Evolutionary conservation across 2,888 invertebrate genomes (phyloP), one percentile per base, ranked within the genome.

Genomic region (Neoaliturus tenellus): DNA sequence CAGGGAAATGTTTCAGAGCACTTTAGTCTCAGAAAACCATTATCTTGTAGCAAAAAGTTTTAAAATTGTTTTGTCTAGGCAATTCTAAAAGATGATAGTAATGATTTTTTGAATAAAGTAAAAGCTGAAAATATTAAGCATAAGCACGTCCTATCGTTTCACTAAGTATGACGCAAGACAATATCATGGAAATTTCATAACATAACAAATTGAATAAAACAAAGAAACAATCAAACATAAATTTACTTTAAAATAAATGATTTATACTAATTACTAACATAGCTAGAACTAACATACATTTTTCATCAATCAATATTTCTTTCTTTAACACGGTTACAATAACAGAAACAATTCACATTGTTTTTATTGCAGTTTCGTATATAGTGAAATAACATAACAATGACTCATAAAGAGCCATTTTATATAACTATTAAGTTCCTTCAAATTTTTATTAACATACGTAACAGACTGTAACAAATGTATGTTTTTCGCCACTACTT

Each of bases 121-220:
- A 84, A 84, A 86, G 85, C 85, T 85, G 85, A 87, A 84, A 85
- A 82, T 82, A 84, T 86, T 82, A 85, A 85, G 85, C 86, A 85
- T 83, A 84, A 84, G 84, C 86, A 85, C 81, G 86, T 85, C 84
- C 86, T 85, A 86, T 84, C 85, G 85, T 86, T 86, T 86, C 84
- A 85, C 84, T 84, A 82, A 85, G 86, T 86, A 87, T 87, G 87
- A 87, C 87, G 87, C 87, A 86, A 87, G 86, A 85, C 82, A 51
- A 80, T 82, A 80, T 71, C 31, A 39, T n/a, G n/a, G 25, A 71
- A 39, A 78, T 41, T 62, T 41, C 14, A 78, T 31, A 73, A 82
- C 39, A 28, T 73, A 82, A 82, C 73, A 71, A 55, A 67, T 55
- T 31, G 51, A 48, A 78, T 78, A 78, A 78, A 78, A 78, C 48